A percentile compares a stretch with the other conserved stretches of the same genome.
Evolutionary conservation across 1,140 invertebrate genomes (phyloP).

Genomic region (Drosophila ohnishii): DNA sequence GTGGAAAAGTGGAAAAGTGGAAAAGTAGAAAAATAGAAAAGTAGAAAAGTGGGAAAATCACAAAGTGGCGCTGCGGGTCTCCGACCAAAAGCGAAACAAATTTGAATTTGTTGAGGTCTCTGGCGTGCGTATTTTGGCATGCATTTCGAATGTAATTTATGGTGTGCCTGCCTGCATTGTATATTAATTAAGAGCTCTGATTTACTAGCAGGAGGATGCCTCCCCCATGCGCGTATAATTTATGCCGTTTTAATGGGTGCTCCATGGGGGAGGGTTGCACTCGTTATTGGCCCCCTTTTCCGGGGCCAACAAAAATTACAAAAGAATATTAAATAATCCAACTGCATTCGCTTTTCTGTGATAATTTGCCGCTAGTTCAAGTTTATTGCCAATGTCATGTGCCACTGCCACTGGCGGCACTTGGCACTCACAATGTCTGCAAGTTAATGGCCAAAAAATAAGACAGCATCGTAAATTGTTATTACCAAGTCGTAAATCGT

Average conservation of each 20-base stretch:
- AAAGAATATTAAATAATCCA: background rate
- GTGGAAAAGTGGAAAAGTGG: constrained; percentile 1
- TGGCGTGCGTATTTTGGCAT: constrained; percentile 33
- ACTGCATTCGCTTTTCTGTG: constrained; percentile 6
- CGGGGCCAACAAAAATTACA: background rate
- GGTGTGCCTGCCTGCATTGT: constrained; percentile 19
- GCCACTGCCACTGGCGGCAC: constrained; percentile 28
- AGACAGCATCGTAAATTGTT: constrained; percentile 22
- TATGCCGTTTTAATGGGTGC: constrained; percentile 59
- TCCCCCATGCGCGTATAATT: constrained; percentile 36
- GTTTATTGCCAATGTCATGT: constrained; percentile 45
- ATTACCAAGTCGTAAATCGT: constrained; percentile 2
- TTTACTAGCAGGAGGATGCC: constrained; percentile 29
- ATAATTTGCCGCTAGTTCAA: constrained; percentile 12
- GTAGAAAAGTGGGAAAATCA: background rate
- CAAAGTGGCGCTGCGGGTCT: no score
- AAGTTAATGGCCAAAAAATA: constrained; percentile 20
- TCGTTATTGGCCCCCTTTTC: constrained; percentile 5
- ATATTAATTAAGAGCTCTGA: constrained; percentile 50
- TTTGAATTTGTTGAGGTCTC: constrained; percentile 15
- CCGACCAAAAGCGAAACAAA: constrained; percentile 20
- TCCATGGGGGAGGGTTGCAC: constrained; percentile 10
- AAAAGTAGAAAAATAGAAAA: background rate
- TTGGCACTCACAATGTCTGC: constrained; percentile 27
- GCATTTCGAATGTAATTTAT: constrained; percentile 49